phyloP scores from a whole-genome alignment of 2,113 vertebrate species.

The Ictidomys tridecemlineatus region DNA sequence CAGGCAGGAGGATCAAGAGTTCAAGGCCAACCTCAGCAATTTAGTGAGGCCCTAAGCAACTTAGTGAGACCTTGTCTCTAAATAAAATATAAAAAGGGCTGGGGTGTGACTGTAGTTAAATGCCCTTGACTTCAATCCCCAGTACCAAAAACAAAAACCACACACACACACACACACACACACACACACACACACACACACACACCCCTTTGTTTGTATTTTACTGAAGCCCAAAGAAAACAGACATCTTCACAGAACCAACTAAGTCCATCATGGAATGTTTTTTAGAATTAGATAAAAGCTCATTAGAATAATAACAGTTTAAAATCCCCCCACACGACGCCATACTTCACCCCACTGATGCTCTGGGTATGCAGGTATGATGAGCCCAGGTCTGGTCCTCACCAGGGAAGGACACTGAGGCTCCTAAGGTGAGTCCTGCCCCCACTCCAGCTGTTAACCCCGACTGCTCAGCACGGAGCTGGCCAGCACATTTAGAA shows the following conservation, averaged over 20 bases:
- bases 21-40: too few species aligned
- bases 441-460: background rate
- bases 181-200: too few species aligned
- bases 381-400: too few species aligned
- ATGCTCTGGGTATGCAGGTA: too few species aligned
- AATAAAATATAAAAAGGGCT: too few species aligned
- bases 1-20: too few species aligned
- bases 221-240: background rate
- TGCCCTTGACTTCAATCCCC: too few species aligned
- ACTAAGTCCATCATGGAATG: background rate
- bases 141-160: too few species aligned
- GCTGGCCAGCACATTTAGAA: background rate
- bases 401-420: background rate
- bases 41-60: too few species aligned
- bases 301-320: background rate
- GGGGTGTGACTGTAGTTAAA: too few species aligned
- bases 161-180: too few species aligned
- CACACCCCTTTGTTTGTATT: background rate
- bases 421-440: rapidly evolving
- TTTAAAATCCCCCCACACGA: background rate
- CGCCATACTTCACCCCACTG: background rate
- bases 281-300: background rate
- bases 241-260: background rate
- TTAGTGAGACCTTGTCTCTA: too few species aligned
- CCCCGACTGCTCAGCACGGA: background rate